Evolutionary conservation across 2,797 vertebrate genomes (phyloP), one percentile per base, ranked within the genome.

Genomic region (Sparus aurata): DNA sequence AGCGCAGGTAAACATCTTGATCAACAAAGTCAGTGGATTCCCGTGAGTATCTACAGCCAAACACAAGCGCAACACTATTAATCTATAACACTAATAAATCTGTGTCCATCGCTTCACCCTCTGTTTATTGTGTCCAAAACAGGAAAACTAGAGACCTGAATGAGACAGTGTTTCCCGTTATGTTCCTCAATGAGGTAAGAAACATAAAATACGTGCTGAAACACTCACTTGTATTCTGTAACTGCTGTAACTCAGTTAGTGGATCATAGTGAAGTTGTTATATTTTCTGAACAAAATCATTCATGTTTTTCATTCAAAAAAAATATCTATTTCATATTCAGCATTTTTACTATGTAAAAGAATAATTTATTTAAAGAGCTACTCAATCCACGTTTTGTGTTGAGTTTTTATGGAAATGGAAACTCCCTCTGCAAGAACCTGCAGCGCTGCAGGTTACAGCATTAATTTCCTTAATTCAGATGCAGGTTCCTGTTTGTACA

Each of bases 111-210:
- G n/a, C 8, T 38, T 61, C 0, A 23, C 11, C 3, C 57, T 18
- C 27, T 68, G 62, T 54, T 73, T 22, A 2, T 59, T 80, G n/a
- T 66, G 7, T 71, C 58, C 25, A 47, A 45, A 63, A 81, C 91
- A 96, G 95, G 43, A 55, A 57, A 43, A 96, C 94, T 1, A 94
- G 3, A 80, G 0, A 0, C 5, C 5, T 96, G 7, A 94, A 93
- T 12, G 68, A 85, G 0, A 95, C 88, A 0, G 22, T 96, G 58
- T 93, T 96, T 67, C 96, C 96, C 0, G 73, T 96, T 30, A 92
- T 96, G 92, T 96, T 95, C 77, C 17, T 96, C 23, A 95, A 96
- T 47, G 96, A 96, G 94, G 96, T 96, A 77, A 89, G 84, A 55
- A 50, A 71, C 47, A 17, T 8, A 16, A 9, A 30, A 45, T 13